phyloP scores from a whole-genome alignment of 2,888 invertebrate genomes.

The Drosophila acutilabella region DNA sequence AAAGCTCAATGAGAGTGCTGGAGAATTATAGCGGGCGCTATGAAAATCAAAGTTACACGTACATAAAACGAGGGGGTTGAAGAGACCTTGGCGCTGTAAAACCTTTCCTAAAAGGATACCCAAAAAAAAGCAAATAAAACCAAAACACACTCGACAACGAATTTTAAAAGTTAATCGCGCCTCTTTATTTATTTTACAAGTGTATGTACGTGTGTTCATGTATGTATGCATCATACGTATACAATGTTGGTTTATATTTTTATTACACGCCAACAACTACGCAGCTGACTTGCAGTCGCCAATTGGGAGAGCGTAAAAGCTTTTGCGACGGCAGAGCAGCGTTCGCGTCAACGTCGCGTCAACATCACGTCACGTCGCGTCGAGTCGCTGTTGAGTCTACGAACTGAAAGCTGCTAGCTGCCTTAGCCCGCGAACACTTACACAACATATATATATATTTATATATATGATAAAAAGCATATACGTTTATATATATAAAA shows the following conservation, averaged over 20 bases:
- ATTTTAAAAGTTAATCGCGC: conserved; percentile 4
- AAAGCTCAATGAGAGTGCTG: conserved; percentile 26
- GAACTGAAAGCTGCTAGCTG: conserved; percentile 48
- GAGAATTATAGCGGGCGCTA: conserved; percentile 17
- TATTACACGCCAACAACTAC: conserved; percentile 54
- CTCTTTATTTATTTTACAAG: conserved; percentile 9
- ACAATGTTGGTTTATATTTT: conserved; percentile 23
- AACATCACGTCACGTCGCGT: conserved; percentile 10
- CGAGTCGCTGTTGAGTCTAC: conserved; percentile 56
- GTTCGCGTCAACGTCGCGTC: conserved; percentile 19
- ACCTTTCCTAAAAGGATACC: conserved; percentile 49
- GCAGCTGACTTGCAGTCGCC: conserved; percentile 39
- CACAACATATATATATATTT: conserved; percentile 36
- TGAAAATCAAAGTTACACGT: conserved; percentile 22
- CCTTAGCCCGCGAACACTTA: conserved; percentile 48
- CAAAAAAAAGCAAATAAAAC: conserved; percentile 11
- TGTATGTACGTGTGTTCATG: conserved; percentile 6
- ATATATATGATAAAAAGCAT: too few relatives aligned
- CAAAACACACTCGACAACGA: conserved; percentile 17
- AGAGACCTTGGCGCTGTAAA: conserved; percentile 44
- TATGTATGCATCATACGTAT: conserved; percentile 7
- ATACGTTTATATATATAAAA: too few relatives aligned
- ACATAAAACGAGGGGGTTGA: neutral
- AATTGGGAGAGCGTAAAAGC: conserved; percentile 34
- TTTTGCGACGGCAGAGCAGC: conserved; percentile 44